A percentile compares a stretch with the other conserved stretches of the same genome.
Conservation (phyloP, 2,888 invertebrate species). For the Periphyllus acericola region DNA sequence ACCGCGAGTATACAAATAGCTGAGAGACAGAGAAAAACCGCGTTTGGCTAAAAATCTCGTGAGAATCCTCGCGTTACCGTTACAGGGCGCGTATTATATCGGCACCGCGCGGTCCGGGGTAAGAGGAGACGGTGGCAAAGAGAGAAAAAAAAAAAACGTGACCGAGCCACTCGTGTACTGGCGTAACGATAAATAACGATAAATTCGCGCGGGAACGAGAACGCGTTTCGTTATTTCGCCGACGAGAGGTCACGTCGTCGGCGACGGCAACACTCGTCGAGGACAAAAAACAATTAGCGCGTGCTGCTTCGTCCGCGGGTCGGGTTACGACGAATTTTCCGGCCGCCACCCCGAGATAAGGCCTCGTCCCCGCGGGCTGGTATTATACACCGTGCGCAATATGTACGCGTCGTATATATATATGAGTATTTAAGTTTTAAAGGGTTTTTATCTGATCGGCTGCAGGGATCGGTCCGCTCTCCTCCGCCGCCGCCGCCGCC, state of each 20-base stretch:
- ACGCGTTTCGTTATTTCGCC: background rate
- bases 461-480: background rate
- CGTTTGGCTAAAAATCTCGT: constrained; percentile 49
- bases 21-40: background rate
- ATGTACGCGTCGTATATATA: background rate
- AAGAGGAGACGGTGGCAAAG: no score
- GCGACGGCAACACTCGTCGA: background rate
- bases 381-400: no score
- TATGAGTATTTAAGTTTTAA: background rate
- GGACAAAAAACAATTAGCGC: constrained; percentile 23
- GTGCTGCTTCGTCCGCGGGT: background rate
- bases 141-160: background rate
- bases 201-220: background rate
- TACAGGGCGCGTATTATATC: background rate
- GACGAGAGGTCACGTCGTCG: constrained; percentile 13
- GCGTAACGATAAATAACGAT: background rate
- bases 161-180: background rate
- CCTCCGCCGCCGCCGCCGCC: background rate
- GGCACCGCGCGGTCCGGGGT: background rate
- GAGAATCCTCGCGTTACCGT: constrained; percentile 37
- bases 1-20: background rate
- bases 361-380: background rate
- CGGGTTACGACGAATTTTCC: background rate
- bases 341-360: background rate
- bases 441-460: constrained; percentile 19